Percentiles rank a stretch among this genome's conserved stretches.
Evolutionary conservation across 2,113 vertebrate genomes (phyloP).

Genomic region (Hystrix brachyura): DNA sequence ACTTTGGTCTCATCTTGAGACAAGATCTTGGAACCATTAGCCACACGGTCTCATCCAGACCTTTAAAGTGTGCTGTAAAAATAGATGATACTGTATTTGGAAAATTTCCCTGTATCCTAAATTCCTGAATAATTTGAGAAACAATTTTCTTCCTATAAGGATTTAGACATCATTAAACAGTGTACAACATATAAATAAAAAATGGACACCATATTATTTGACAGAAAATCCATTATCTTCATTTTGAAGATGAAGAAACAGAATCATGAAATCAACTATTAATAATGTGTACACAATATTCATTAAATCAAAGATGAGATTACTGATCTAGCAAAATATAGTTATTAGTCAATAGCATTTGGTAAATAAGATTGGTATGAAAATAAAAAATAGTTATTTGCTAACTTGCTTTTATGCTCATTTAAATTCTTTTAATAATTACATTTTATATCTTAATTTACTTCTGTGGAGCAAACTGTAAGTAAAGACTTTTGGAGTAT

Average conservation of each 20-base stretch:
- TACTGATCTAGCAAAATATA: neutral
- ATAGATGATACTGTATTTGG: neutral
- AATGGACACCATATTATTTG: neutral
- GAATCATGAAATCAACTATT: conserved; percentile 15
- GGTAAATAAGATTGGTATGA: neutral
- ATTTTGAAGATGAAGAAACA: conserved; percentile 39
- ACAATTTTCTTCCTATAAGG: neutral
- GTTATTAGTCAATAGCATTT: neutral
- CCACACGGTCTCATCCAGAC: neutral
- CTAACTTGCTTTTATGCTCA: neutral
- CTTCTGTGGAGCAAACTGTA: neutral
- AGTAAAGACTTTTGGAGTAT: neutral
- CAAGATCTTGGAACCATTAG: conserved; percentile 19
- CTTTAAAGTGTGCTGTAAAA: neutral
- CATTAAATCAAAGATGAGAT: neutral
- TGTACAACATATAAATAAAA: conserved; percentile 13
- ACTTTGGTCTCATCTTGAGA: neutral
- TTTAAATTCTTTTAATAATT: conserved; percentile 22
- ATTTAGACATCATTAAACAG: conserved; percentile 8
- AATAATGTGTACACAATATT: neutral
- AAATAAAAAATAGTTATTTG: neutral
- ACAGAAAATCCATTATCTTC: neutral
- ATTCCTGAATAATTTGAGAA: conserved; percentile 16
- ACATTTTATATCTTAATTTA: neutral
- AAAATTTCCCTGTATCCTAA: neutral